These are phyloP conservation scores for Formica aserva DNA, from an alignment of 2,888 invertebrate species.

Conservation along the genomic window DNA sequence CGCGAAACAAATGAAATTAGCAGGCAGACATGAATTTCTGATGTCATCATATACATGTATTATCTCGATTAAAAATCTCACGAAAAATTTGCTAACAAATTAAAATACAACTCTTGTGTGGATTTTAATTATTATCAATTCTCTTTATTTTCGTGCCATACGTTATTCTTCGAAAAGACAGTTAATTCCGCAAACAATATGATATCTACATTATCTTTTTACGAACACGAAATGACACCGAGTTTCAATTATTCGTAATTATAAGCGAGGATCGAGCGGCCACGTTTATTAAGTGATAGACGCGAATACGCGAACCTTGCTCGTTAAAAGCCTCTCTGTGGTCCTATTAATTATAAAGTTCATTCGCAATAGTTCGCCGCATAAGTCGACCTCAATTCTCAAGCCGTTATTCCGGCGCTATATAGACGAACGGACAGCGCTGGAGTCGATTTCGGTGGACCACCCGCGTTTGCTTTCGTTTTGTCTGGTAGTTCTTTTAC, in stretches of 20 bases:
- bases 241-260: constrained; percentile 12
- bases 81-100: constrained; percentile 10
- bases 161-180: not conserved
- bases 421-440: not conserved
- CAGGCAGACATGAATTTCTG: not conserved
- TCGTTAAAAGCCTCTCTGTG: not conserved
- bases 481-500: constrained; percentile 44
- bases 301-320: not conserved
- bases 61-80: not conserved
- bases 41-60: not conserved
- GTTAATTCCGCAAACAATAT: not conserved
- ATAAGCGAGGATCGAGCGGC: not conserved
- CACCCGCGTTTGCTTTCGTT: constrained; percentile 54
- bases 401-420: not conserved
- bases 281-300: not conserved
- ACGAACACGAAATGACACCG: not conserved
- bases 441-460: constrained; percentile 51
- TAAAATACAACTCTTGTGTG: not conserved
- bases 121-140: constrained; percentile 21
- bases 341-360: constrained; percentile 21
- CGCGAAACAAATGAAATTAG: not conserved
- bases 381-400: constrained; percentile 17
- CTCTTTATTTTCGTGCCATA: not conserved
- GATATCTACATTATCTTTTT: not conserved
- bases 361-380: not conserved